Evolutionary conservation across 2,113 vertebrate genomes (phyloP).

Genomic region (Melanerpes formicivorus): DNA sequence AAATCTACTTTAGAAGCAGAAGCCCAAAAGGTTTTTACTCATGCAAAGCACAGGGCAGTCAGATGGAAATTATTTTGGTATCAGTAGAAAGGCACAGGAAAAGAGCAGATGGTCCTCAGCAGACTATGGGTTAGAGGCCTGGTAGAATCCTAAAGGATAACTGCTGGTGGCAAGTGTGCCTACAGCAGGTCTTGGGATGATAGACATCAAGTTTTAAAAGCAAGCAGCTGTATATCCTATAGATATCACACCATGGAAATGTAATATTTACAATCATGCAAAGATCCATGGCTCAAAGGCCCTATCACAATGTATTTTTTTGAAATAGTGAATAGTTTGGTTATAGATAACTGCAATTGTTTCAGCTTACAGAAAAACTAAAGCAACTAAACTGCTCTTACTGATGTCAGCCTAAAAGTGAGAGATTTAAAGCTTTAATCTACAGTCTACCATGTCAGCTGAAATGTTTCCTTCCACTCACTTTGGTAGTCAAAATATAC

Average conservation of each 20-base stretch:
- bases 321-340: not conserved
- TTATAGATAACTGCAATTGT: not conserved
- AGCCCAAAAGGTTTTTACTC: slow-evolving; percentile 79
- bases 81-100: slow-evolving; percentile 45
- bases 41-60: slow-evolving; percentile 67
- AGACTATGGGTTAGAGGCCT: slow-evolving; percentile 36
- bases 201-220: not conserved
- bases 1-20: slow-evolving; percentile 93
- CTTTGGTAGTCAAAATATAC: not conserved
- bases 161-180: not conserved
- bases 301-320: rapidly evolving
- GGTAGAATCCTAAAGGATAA: slow-evolving; percentile 10
- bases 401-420: not conserved
- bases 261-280: not conserved
- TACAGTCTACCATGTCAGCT: not conserved
- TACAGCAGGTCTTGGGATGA: not conserved
- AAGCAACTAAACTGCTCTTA: not conserved
- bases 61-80: slow-evolving; percentile 65
- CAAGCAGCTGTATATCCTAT: not conserved
- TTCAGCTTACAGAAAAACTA: not conserved
- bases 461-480: not conserved
- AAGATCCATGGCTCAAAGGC: not conserved
- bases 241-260: not conserved
- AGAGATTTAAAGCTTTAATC: not conserved
- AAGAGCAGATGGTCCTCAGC: slow-evolving; percentile 54